phyloP scores from a whole-genome alignment of 2,888 invertebrate species.

The Sarcophaga subvicina region DNA sequence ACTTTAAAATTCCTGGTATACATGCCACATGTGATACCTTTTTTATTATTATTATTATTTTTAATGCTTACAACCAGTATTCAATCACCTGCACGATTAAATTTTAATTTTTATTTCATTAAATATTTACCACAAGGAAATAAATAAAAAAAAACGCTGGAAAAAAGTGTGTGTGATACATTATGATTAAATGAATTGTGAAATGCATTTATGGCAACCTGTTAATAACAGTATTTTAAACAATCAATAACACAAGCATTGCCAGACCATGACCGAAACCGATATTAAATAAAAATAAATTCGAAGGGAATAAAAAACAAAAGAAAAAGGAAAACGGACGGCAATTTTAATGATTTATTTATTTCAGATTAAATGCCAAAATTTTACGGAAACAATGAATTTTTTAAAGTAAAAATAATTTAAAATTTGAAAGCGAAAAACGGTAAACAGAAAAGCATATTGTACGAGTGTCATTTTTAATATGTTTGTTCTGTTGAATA shows the following conservation, averaged over 20 bases:
- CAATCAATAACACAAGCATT: slow-evolving; percentile 3
- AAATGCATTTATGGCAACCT: slow-evolving; percentile 15
- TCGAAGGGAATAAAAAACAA: slow-evolving; percentile 5
- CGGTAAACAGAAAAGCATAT: slow-evolving; percentile 7
- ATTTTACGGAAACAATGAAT: background rate
- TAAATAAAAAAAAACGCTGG: too few relatives aligned
- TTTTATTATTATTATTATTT: too few relatives aligned
- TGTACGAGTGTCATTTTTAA: slow-evolving; percentile 28
- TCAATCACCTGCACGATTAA: too few relatives aligned
- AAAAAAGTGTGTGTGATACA: too few relatives aligned
- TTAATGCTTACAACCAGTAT: too few relatives aligned
- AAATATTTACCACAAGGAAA: too few relatives aligned
- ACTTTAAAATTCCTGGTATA: too few relatives aligned
- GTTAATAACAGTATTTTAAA: slow-evolving; percentile 14
- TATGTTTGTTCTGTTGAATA: slow-evolving; percentile 8
- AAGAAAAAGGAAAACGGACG: too few relatives aligned
- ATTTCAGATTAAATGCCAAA: slow-evolving; percentile 25
- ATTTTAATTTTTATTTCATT: too few relatives aligned
- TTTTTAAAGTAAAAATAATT: slow-evolving; percentile 9
- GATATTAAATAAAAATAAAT: slow-evolving; percentile 22
- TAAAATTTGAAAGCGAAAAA: background rate
- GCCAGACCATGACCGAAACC: background rate
- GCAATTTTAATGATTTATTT: slow-evolving; percentile 36
- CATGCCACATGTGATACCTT: too few relatives aligned
- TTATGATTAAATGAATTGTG: slow-evolving; percentile 30